Base-by-base conservation (phyloP, 2,113 vertebrate species). In the Azemiops feae region DNA sequence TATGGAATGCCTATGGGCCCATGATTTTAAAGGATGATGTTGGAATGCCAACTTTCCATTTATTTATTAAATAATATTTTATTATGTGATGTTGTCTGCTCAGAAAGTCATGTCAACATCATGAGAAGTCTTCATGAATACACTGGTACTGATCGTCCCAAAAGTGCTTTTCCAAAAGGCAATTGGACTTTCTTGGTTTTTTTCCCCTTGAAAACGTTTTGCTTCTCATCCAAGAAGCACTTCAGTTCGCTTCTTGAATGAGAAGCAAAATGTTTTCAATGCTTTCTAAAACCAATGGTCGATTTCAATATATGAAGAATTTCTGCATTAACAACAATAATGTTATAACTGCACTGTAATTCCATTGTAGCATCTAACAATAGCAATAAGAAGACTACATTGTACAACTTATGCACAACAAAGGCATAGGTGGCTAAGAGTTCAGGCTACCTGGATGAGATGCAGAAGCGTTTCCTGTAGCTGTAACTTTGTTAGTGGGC, bases 391-490 rank as follows among this genome's bases (percentile, higher is more conserved):
- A 52, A 16, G 1, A 87, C 25, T 30, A n/a, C 16, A 30, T 8
- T 87, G 86, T 30, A 27, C 6, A 87, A 47, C 85, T 30, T 47
- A 14, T 27, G 45, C 23, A 11, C 12, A 50, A 45, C 16, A 45
- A 74, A 9, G 39, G 30, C 53, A 43, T 0, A 85, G 45, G 27
- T 0, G 0, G 1, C 9, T 1, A 0, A 91, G 25, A 6, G 54
- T 43, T 91, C 1, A 1, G 0, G 60, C 95, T 95, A 99, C 99
- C 98, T 98, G 98, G 69, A 99, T 97, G 93, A 99, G 98, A 95
- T 98, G 97, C 6, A 99, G 96, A 23, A 99, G 97, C 0, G 98
- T 97, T 91, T 98, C 98, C 96, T 99, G 98, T n/a, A 99, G 98
- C 96, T 99, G 99, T 69, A 90, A 92, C 96, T 97, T 98, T 1